Conservation (phyloP, 1,140 invertebrate genomes). For the Monochamus saltuarius region DNA sequence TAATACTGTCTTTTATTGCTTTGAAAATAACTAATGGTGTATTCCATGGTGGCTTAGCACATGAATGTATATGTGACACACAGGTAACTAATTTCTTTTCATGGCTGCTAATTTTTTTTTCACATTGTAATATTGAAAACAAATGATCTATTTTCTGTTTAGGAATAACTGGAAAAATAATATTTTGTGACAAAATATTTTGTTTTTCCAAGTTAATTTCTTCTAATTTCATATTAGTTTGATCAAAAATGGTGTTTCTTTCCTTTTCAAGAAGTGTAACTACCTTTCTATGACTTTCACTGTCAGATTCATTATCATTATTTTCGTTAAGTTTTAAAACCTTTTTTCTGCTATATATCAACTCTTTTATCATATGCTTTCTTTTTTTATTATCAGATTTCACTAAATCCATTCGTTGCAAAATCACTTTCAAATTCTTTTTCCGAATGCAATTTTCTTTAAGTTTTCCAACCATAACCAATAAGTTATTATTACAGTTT, state of each 20-base stretch:
- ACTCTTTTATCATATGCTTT: too few species aligned
- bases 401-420: too few species aligned
- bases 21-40: constrained; percentile 26
- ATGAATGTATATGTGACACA: not conserved
- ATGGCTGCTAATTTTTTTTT: not conserved
- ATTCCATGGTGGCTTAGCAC: constrained; percentile 16
- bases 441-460: too few species aligned
- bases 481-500: too few species aligned
- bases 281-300: constrained; percentile 7
- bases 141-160: not conserved
- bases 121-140: not conserved
- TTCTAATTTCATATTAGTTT: not conserved
- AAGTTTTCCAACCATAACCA: too few species aligned
- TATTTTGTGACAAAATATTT: not conserved
- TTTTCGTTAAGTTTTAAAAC: too few species aligned
- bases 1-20: constrained; percentile 20
- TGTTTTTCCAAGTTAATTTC: not conserved
- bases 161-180: not conserved
- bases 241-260: not conserved
- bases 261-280: constrained; percentile 1
- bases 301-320: not conserved
- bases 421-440: too few species aligned
- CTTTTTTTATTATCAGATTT: too few species aligned
- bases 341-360: too few species aligned
- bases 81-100: not conserved